phyloP scores from a whole-genome alignment of 2,888 invertebrate genomes.

The Trachelus tabidus region DNA sequence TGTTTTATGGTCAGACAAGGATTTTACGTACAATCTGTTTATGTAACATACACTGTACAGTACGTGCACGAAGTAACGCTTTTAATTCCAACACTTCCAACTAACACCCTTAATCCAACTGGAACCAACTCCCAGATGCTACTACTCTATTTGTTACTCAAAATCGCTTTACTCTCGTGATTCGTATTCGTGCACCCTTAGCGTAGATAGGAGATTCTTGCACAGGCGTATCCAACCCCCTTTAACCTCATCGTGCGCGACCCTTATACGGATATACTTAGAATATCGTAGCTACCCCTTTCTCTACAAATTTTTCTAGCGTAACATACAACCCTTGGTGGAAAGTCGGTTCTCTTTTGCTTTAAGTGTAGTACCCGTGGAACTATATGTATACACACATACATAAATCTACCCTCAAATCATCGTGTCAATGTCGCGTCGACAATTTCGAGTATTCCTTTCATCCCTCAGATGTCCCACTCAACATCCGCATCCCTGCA shows the following conservation, averaged over 20 bases:
- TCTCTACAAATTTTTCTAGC: neutral
- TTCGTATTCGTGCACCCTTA: neutral
- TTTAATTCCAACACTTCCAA: constrained; percentile 12
- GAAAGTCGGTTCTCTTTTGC: neutral
- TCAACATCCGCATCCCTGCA: neutral
- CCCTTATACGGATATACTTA: neutral
- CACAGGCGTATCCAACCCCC: neutral
- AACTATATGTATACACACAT: neutral
- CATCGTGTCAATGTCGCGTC: no score
- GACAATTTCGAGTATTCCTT: neutral
- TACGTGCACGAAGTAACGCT: constrained; percentile 6
- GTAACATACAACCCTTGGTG: neutral
- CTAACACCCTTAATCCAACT: constrained; percentile 19
- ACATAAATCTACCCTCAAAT: neutral
- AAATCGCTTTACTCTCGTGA: constrained; percentile 26
- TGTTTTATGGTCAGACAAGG: neutral
- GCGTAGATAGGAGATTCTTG: neutral
- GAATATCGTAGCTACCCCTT: neutral
- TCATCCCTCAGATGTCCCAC: neutral
- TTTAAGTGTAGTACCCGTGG: neutral
- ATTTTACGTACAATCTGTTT: neutral
- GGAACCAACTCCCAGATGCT: constrained; percentile 18
- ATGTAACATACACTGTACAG: neutral
- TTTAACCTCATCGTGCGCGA: neutral
- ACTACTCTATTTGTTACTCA: constrained; percentile 20